Conservation (phyloP, 2,113 vertebrate species). For the Phylloscopus trochilus region DNA sequence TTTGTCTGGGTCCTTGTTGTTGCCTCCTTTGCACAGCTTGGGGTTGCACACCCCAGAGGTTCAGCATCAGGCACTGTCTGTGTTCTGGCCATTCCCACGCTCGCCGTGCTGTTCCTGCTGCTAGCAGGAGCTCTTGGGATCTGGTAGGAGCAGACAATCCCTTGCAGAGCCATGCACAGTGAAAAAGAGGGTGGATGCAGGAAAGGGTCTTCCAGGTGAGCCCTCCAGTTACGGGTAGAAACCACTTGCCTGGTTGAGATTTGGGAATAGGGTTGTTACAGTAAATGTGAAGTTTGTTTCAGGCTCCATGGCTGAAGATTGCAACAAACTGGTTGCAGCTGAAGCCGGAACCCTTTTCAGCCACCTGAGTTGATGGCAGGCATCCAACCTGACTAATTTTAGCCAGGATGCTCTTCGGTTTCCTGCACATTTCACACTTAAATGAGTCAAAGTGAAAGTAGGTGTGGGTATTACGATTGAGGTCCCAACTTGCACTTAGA, state of each 20-base stretch:
- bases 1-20: too few species aligned
- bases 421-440: fast-evolving
- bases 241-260: not conserved
- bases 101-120: too few species aligned
- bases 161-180: fast-evolving
- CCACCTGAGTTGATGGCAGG: not conserved
- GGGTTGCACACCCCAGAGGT: too few species aligned
- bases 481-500: not conserved
- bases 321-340: not conserved
- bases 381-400: not conserved
- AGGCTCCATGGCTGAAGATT: not conserved
- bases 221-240: not conserved
- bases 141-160: too few species aligned
- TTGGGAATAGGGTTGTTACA: not conserved
- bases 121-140: too few species aligned
- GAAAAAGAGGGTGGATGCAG: fast-evolving
- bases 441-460: not conserved
- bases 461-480: not conserved
- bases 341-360: not conserved
- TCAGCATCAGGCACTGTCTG: too few species aligned
- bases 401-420: not conserved
- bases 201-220: not conserved
- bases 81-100: too few species aligned
- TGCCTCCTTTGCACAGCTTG: too few species aligned
- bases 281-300: not conserved